Evolutionary conservation across 2,113 vertebrate species (phyloP), one percentile per base, ranked within the genome.

Genomic region (Nothocercus julius): DNA sequence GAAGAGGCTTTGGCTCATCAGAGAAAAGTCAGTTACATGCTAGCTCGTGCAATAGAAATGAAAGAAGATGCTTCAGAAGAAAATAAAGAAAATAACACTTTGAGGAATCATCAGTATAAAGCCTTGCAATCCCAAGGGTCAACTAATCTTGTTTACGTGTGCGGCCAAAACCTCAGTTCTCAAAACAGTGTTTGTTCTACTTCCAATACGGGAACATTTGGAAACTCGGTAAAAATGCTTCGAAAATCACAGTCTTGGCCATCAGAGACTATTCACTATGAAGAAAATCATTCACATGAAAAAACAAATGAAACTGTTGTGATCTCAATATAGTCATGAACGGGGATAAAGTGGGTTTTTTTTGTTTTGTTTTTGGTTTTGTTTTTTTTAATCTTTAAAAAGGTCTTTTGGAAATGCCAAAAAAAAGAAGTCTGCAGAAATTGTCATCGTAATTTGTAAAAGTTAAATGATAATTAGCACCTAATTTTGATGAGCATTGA

Each of bases 1-100:
- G 99, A 99, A 79, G 99, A 98, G 95, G 98, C 98, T 17, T 79
- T 99, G 92, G 99, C 99, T 10, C 99, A 99, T 95, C 99, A 99
- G 91, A 98, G 98, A 81, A 99, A 99, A 96, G 99, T 99, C 49
- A 99, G 98, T 94, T 98, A 99, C 93, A 99, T 99, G 99, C 96
- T 99, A 54, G 99, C 99, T 3, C 98, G 97, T 22, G 97, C 96
- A 1, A 88, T 98, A 12, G 98, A 99, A 95, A 96, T 96, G 38
- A 98, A 98, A 90, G 97, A 98, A 80, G 95, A 62, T 10, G 86
- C 91, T n/a, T 70, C 90, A 36, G 96, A 67, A 21, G 61, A 62
- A 22, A 90, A 56, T 2, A 36, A 44, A 27, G 94, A 51, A 32
- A 64, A 47, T 3, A 3, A 36, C 42, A 3, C 4, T 3, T 20